Conservation (phyloP, 2,113 vertebrate species). For the Pteruthius melanotis region DNA sequence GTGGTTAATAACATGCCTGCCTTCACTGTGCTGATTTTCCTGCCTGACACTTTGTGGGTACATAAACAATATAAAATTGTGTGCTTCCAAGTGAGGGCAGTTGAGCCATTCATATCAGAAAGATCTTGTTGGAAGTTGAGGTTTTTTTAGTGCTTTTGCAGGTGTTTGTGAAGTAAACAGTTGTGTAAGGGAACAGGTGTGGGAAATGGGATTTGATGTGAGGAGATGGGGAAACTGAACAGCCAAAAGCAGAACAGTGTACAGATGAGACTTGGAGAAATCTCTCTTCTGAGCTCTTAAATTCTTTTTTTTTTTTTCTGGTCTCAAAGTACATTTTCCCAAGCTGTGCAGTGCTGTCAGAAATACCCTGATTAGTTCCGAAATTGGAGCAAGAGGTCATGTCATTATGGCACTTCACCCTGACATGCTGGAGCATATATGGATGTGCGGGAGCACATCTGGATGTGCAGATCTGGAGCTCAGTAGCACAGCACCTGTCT, state of each 20-base stretch:
- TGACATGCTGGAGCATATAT: background rate
- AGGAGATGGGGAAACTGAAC: background rate
- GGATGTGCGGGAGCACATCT: background rate
- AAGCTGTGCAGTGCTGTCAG: background rate
- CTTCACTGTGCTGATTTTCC: background rate
- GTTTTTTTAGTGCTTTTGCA: background rate
- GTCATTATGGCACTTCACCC: background rate
- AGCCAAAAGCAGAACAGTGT: background rate
- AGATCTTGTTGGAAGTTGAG: background rate
- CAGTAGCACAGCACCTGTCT: background rate
- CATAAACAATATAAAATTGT: background rate
- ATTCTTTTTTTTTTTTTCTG: background rate
- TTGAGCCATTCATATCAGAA: background rate
- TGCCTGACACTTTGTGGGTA: background rate
- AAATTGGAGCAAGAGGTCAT: background rate
- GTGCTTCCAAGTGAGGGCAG: background rate
- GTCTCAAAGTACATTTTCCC: background rate
- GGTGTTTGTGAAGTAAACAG: background rate
- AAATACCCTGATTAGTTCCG: background rate
- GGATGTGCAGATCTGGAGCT: background rate
- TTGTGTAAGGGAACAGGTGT: background rate
- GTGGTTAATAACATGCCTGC: background rate
- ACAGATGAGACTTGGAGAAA: background rate
- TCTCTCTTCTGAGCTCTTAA: background rate
- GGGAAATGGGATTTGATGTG: background rate